Evolutionary conservation across 2,797 vertebrate species (phyloP).

Genomic region (Sebastes trivittatus): DNA sequence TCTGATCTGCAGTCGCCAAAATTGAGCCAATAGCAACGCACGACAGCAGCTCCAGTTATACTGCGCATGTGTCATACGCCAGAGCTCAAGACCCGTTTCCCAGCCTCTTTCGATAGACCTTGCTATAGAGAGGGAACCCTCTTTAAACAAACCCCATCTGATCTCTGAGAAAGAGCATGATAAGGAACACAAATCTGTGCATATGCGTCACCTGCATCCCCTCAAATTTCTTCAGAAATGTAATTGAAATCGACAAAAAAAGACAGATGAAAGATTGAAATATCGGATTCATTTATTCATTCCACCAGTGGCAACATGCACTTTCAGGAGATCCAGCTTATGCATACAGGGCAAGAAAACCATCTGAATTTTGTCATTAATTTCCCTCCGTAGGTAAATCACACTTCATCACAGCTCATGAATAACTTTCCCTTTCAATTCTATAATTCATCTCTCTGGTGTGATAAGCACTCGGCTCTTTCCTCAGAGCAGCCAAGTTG

Average conservation of each 20-base stretch:
- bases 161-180: not conserved
- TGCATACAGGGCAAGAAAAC: constrained; percentile 5
- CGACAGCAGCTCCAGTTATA: no score
- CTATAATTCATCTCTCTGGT: constrained; percentile 21
- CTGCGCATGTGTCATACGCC: no score
- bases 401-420: constrained; percentile 36
- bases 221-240: not conserved
- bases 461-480: not conserved
- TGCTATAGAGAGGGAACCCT: not conserved
- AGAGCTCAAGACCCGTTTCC: no score
- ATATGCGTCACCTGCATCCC: not conserved
- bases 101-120: no score
- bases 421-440: constrained; percentile 34
- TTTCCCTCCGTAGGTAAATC: constrained; percentile 31
- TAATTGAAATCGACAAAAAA: constrained; percentile 22
- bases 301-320: constrained; percentile 3
- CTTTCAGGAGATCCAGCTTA: constrained; percentile 9
- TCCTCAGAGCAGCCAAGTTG: not conserved
- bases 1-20: no score
- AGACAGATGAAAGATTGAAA: constrained; percentile 27
- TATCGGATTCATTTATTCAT: constrained; percentile 21
- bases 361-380: constrained; percentile 26
- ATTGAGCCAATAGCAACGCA: no score
- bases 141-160: not conserved
- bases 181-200: not conserved